These are phyloP conservation scores for Phaonia tiefii DNA, from an alignment of 2,888 invertebrate genomes.

Conservation along the genomic window DNA sequence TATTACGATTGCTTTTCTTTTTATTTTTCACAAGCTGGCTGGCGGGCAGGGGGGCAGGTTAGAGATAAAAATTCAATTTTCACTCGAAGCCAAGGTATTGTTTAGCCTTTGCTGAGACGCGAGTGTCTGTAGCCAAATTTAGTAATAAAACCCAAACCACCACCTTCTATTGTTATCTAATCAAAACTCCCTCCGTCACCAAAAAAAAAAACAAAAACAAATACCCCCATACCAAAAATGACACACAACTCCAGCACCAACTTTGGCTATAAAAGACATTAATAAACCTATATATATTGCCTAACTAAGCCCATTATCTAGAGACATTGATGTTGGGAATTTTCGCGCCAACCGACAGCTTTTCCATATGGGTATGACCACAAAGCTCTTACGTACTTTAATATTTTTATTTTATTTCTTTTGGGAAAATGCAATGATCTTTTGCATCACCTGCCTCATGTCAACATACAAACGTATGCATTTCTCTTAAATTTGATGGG, in stretches of 20 bases:
- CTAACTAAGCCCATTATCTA: background rate
- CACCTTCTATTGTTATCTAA: background rate
- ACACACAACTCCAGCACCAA: constrained; percentile 20
- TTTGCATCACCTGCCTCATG: too few relatives aligned
- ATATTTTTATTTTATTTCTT: too few relatives aligned
- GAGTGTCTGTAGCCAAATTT: constrained; percentile 35
- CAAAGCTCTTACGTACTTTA: too few relatives aligned
- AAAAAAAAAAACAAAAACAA: constrained; percentile 6
- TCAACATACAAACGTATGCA: too few relatives aligned
- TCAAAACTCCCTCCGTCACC: background rate
- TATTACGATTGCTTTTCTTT: background rate
- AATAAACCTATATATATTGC: too few relatives aligned
- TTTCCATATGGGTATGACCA: constrained; percentile 11
- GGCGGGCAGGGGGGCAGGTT: background rate
- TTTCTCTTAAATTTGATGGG: too few relatives aligned
- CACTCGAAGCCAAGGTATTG: background rate
- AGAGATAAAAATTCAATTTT: background rate
- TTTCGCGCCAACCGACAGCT: background rate
- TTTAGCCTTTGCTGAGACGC: constrained; percentile 9
- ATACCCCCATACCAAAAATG: background rate
- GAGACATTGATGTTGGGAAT: constrained; percentile 36
- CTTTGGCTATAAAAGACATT: too few relatives aligned
- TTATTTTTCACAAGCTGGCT: background rate
- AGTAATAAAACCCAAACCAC: constrained; percentile 49
- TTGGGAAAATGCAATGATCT: too few relatives aligned